Conservation (phyloP, 2,797 vertebrate genomes). For the Pseudomugil tenellus region DNA sequence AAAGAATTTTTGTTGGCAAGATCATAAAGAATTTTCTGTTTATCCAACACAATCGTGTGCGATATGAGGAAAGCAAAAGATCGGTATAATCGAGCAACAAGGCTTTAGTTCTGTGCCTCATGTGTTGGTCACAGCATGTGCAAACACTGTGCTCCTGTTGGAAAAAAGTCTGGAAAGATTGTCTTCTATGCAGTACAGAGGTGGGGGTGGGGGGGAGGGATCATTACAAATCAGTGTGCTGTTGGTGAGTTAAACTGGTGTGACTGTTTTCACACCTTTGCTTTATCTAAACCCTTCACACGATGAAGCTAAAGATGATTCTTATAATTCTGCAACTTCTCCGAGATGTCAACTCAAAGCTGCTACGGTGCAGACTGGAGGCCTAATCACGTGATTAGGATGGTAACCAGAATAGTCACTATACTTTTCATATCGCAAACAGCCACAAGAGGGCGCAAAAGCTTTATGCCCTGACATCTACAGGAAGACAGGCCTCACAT, state of each 20-base stretch:
- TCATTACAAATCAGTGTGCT: conserved; percentile 77
- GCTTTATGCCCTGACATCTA: conserved; percentile 7
- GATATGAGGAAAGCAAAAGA: conserved; percentile 9
- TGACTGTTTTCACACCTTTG: conserved; percentile 60
- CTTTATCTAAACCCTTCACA: conserved; percentile 50
- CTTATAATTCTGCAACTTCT: conserved; percentile 20
- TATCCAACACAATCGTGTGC: conserved; percentile 11
- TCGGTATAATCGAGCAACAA: not conserved
- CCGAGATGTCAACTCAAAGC: conserved; percentile 23
- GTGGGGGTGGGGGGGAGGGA: conserved; percentile 27
- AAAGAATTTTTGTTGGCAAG: conserved; percentile 33
- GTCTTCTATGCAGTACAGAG: conserved; percentile 68
- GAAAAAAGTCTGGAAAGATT: conserved; percentile 62
- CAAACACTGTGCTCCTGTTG: conserved; percentile 60
- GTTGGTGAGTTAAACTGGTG: conserved; percentile 73
- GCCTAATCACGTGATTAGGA: too few species aligned
- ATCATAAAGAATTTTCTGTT: conserved; percentile 26
- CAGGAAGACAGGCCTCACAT: not conserved
- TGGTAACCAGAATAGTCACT: conserved; percentile 29
- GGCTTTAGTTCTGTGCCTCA: conserved; percentile 46
- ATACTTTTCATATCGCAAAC: not conserved
- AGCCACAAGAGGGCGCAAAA: conserved; percentile 48
- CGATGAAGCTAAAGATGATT: conserved; percentile 38
- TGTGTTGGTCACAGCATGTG: conserved; percentile 33
- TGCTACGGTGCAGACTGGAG: conserved; percentile 43